These are phyloP conservation scores for Oreochromis spilurus DNA, from an alignment of 2,113 vertebrate genomes.

Conservation along the genomic window DNA sequence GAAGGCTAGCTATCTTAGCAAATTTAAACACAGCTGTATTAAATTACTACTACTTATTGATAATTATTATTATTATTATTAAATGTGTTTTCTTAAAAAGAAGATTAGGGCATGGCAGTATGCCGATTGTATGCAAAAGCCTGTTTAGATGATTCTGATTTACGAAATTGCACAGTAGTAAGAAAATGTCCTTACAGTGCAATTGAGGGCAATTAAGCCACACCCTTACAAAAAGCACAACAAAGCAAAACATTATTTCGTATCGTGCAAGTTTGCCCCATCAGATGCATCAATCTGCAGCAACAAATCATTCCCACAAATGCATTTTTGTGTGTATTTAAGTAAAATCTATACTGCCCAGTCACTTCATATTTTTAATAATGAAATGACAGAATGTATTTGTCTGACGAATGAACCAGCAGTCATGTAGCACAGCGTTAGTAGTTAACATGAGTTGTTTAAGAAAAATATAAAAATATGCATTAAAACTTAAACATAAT, in stretches of 20 bases:
- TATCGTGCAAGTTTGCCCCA: not conserved
- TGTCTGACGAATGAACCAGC: not conserved
- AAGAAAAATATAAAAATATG: not conserved
- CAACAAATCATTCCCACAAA: not conserved
- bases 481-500: not conserved
- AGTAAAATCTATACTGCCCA: not conserved
- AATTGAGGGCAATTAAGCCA: not conserved
- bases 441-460: not conserved
- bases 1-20: not conserved
- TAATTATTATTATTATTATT: not conserved
- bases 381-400: not conserved
- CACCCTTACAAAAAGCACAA: not conserved
- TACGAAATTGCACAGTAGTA: not conserved
- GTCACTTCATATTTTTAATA: not conserved
- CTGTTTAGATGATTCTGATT: not conserved
- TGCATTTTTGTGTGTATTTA: not conserved
- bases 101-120: not conserved
- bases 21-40: not conserved
- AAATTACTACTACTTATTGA: not conserved
- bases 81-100: not conserved
- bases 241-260: not conserved
- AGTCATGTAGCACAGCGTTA: not conserved
- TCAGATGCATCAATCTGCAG: not conserved
- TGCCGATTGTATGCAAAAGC: not conserved
- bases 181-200: not conserved